A percentile compares a stretch with the other conserved stretches of the same genome.
Evolutionary conservation across 2,888 invertebrate genomes (phyloP).

Genomic region (Tortrix viridana): DNA sequence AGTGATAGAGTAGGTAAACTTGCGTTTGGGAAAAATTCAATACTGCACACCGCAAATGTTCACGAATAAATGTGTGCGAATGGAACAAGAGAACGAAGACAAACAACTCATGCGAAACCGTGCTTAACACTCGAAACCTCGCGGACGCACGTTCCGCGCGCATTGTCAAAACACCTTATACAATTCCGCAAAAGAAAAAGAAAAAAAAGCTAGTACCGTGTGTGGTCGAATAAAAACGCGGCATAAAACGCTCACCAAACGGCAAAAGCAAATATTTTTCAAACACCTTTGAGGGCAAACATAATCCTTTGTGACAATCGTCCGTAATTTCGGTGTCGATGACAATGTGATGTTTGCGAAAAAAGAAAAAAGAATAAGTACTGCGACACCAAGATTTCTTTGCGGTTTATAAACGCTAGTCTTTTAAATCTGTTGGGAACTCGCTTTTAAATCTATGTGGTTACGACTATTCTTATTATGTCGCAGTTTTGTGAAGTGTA

Average conservation of each 20-base stretch:
- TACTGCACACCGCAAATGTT: neutral
- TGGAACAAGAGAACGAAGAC: slow-evolving; percentile 48
- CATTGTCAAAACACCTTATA: slow-evolving; percentile 83
- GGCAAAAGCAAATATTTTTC: slow-evolving; percentile 79
- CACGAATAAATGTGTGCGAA: slow-evolving; percentile 28
- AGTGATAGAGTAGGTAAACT: too few species aligned
- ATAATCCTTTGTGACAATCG: slow-evolving; percentile 75
- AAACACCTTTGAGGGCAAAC: slow-evolving; percentile 74
- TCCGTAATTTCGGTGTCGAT: slow-evolving; percentile 76
- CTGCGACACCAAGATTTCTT: slow-evolving; percentile 21
- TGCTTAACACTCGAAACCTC: slow-evolving; percentile 75
- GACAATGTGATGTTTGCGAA: slow-evolving; percentile 68
- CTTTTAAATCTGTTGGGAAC: neutral
- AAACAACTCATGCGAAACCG: slow-evolving; percentile 64
- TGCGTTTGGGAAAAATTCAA: neutral
- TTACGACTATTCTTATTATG: neutral
- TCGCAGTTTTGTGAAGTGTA: slow-evolving; percentile 1
- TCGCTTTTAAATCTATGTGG: slow-evolving; percentile 8
- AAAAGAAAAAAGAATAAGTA: slow-evolving; percentile 49
- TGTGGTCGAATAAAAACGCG: slow-evolving; percentile 72
- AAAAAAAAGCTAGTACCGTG: slow-evolving; percentile 56
- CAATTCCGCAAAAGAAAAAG: slow-evolving; percentile 69
- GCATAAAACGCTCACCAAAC: slow-evolving; percentile 73
- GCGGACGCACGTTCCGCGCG: slow-evolving; percentile 71
- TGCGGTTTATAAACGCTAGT: slow-evolving; percentile 21